A percentile compares a stretch with the other conserved stretches of the same genome.
phyloP scores from a whole-genome alignment of 2,888 invertebrate genomes.

The Tachina fera region DNA sequence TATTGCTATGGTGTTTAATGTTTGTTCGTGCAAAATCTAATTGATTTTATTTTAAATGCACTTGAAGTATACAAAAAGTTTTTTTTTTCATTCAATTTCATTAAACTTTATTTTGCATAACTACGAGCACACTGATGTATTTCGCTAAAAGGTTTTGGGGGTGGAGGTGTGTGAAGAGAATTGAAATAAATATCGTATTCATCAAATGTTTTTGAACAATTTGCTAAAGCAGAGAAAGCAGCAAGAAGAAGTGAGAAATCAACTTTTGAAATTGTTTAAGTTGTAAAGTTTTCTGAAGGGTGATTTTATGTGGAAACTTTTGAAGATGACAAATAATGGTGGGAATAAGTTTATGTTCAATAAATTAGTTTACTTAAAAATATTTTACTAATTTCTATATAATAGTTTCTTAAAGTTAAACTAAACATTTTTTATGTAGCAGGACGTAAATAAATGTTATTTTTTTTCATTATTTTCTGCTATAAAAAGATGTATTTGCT shows the following conservation, averaged over 20 bases:
- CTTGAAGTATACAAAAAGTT: slow-evolving; percentile 19
- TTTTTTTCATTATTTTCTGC: background rate
- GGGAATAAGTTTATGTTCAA: background rate
- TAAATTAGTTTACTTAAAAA: background rate
- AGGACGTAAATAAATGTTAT: no score
- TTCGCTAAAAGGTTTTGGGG: background rate
- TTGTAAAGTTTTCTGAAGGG: background rate
- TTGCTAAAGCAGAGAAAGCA: slow-evolving; percentile 32
- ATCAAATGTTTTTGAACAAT: slow-evolving; percentile 51
- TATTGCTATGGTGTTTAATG: slow-evolving; percentile 26
- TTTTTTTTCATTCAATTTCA: slow-evolving; percentile 30
- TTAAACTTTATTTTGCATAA: slow-evolving; percentile 21
- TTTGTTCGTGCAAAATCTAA: slow-evolving; percentile 43
- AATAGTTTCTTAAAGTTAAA: background rate
- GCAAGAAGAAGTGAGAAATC: background rate
- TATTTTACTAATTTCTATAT: background rate
- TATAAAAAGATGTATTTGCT: background rate
- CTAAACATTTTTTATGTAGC: no score
- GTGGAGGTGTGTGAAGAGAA: background rate
- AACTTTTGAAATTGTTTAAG: slow-evolving; percentile 5
- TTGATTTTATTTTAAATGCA: slow-evolving; percentile 47
- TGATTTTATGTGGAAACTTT: slow-evolving; percentile 7
- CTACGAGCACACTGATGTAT: background rate
- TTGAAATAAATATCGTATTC: slow-evolving; percentile 15
- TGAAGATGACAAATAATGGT: slow-evolving; percentile 13